These are phyloP conservation scores for Colinus virginianus DNA, from an alignment of 2,113 vertebrate genomes.

Conservation along the genomic window DNA sequence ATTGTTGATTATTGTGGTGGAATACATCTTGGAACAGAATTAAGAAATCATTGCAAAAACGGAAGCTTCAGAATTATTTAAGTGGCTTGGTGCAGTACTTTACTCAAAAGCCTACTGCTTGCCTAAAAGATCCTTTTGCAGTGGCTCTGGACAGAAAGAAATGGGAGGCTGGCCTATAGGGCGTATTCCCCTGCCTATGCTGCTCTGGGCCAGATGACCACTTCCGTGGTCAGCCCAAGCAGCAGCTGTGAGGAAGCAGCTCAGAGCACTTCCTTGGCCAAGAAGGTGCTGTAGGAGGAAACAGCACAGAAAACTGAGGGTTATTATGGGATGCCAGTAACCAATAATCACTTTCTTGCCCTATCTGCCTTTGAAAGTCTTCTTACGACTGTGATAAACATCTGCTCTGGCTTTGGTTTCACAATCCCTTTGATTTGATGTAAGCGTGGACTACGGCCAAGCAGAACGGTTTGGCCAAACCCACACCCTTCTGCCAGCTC, in stretches of 20 bases:
- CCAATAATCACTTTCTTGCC: neutral
- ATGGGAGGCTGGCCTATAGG: neutral
- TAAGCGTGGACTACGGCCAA: neutral
- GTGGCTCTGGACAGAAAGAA: neutral
- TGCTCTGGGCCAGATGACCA: neutral
- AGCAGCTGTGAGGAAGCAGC: neutral
- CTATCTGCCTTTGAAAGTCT: neutral
- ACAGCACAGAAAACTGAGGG: neutral
- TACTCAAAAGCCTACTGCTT: neutral
- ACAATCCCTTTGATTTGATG: neutral
- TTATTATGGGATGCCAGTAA: neutral
- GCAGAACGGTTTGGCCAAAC: neutral
- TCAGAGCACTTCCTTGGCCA: neutral
- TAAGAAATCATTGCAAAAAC: neutral
- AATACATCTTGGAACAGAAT: neutral
- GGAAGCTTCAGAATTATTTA: neutral
- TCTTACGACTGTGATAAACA: neutral
- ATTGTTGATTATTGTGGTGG: neutral
- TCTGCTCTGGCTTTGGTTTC: constrained; percentile 14
- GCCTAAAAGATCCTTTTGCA: neutral
- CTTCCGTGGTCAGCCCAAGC: neutral
- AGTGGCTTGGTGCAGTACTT: neutral
- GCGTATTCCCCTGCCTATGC: neutral
- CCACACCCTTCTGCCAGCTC: neutral
- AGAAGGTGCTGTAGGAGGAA: neutral